Conservation (phyloP, 2,888 invertebrate species). For the Drosophila acutilabella region DNA sequence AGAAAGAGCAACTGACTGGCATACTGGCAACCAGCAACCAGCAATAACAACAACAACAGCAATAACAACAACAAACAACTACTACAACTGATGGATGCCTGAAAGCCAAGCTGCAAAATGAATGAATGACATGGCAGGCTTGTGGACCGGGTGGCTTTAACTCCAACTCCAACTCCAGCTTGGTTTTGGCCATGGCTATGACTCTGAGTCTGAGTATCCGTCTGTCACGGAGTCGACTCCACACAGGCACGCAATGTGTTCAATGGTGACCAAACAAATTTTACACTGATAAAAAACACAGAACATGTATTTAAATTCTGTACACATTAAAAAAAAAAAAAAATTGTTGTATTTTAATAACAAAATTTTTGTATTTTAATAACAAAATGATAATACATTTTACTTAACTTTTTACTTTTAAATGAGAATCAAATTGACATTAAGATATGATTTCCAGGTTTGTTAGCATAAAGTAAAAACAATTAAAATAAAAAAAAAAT, state of each 20-base stretch:
- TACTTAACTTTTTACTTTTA: too few relatives aligned
- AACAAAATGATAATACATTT: too few relatives aligned
- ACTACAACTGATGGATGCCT: slow-evolving; percentile 71
- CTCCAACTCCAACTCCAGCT: slow-evolving; percentile 11
- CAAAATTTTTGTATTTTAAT: too few relatives aligned
- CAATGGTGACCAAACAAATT: slow-evolving; percentile 51
- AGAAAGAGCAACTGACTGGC: slow-evolving; percentile 57
- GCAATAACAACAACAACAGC: slow-evolving; percentile 1
- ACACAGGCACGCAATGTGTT: slow-evolving; percentile 60
- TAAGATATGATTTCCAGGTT: too few relatives aligned
- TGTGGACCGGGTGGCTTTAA: slow-evolving; percentile 56
- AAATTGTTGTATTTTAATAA: too few relatives aligned
- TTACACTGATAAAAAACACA: background rate
- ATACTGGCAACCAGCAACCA: slow-evolving; percentile 64
- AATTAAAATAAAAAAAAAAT: too few relatives aligned
- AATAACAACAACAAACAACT: slow-evolving; percentile 32
- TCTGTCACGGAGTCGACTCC: slow-evolving; percentile 18
- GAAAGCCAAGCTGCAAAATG: slow-evolving; percentile 76
- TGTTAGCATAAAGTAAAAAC: too few relatives aligned
- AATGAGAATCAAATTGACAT: too few relatives aligned
- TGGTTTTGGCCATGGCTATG: background rate
- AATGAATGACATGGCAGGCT: slow-evolving; percentile 79
- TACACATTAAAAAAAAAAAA: too few relatives aligned
- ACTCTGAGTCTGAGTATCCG: slow-evolving; percentile 5
- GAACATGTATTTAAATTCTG: background rate